Evolutionary conservation across 2,888 invertebrate species (phyloP).

Genomic region (Cecidostiba fungosa): DNA sequence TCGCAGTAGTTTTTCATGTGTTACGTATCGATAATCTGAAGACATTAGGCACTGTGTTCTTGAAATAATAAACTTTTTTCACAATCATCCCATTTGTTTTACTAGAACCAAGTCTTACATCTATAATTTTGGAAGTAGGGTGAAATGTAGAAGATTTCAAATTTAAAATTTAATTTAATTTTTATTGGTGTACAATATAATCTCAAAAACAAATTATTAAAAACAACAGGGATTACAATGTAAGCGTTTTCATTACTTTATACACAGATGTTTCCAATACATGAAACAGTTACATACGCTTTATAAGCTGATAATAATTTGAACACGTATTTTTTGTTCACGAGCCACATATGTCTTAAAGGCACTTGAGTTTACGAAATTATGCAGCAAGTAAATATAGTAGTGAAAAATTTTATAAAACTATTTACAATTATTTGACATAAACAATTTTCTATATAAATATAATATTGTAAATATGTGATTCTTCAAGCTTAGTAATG

Average conservation of each 20-base stretch:
- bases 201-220: constrained; percentile 51
- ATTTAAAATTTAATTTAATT: constrained; percentile 30
- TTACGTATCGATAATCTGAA: constrained; percentile 48
- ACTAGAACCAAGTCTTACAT: background rate
- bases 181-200: constrained; percentile 44
- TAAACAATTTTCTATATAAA: constrained; percentile 54
- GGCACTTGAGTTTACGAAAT: constrained; percentile 62
- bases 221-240: constrained; percentile 42
- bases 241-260: constrained; percentile 54
- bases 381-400: constrained; percentile 57
- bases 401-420: constrained; percentile 56
- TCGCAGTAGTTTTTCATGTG: constrained; percentile 56
- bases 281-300: constrained; percentile 47
- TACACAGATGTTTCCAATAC: constrained; percentile 45
- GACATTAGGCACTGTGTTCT: constrained; percentile 61
- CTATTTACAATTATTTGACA: constrained; percentile 59
- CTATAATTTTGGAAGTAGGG: background rate
- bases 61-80: constrained; percentile 61
- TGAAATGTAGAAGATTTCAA: background rate
- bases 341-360: constrained; percentile 61
- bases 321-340: constrained; percentile 61
- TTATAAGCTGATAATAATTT: constrained; percentile 55
- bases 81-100: constrained; percentile 34
- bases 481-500: constrained; percentile 26
- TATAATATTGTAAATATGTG: constrained; percentile 31